Evolutionary conservation across 2,888 invertebrate genomes (phyloP).

Genomic region (Synanthedon vespiformis): DNA sequence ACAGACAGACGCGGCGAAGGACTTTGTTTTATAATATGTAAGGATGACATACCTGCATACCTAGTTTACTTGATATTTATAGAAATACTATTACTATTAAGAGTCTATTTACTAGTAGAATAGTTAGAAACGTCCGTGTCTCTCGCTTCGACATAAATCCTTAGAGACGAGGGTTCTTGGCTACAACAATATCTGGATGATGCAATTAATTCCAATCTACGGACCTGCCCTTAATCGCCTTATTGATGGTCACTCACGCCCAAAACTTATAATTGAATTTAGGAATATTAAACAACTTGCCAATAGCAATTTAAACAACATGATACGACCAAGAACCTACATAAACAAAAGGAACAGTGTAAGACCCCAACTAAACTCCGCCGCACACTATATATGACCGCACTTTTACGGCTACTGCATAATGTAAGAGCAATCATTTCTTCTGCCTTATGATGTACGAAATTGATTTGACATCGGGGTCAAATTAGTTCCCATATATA

Average conservation of each 20-base stretch:
- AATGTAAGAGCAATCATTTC: neutral
- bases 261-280: slow-evolving; percentile 54
- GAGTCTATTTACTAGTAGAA: neutral
- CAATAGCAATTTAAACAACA: slow-evolving; percentile 8
- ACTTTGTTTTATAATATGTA: too few species aligned
- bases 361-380: too few species aligned
- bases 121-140: slow-evolving; percentile 17
- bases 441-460: slow-evolving; percentile 8
- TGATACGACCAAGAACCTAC: neutral
- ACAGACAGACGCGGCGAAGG: too few species aligned
- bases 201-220: slow-evolving; percentile 61
- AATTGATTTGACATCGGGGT: slow-evolving; percentile 27
- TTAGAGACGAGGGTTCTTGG: slow-evolving; percentile 48
- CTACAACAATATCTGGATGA: slow-evolving; percentile 57
- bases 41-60: too few species aligned
- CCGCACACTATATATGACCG: neutral
- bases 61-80: too few species aligned
- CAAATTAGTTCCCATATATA: slow-evolving; percentile 45
- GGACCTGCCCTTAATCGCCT: slow-evolving; percentile 43
- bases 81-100: too few species aligned
- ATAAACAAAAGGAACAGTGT: neutral
- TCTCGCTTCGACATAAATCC: slow-evolving; percentile 42
- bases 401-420: neutral
- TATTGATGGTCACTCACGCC: slow-evolving; percentile 56
- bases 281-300: slow-evolving; percentile 17